Evolutionary conservation across 2,113 vertebrate genomes (phyloP).

Genomic region (Poecilia latipinna): DNA sequence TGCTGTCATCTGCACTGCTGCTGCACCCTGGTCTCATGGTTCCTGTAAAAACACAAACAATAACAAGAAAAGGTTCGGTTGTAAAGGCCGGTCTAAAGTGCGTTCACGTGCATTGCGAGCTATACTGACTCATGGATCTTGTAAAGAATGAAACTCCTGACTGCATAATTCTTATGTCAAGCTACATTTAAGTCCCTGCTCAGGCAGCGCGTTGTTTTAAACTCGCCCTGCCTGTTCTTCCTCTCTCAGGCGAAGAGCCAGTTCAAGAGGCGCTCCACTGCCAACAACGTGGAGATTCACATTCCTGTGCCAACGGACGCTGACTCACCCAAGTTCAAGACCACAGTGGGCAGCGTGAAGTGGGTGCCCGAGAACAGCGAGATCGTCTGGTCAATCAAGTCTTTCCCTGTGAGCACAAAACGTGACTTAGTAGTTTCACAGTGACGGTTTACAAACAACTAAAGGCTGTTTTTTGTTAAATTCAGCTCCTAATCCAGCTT

Average conservation of each 20-base stretch:
- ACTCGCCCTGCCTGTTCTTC: constrained; percentile 52
- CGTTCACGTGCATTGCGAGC: background rate
- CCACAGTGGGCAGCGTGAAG: constrained; percentile 96
- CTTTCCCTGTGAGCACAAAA: constrained; percentile 87
- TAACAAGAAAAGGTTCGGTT: background rate
- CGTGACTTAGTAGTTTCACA: constrained; percentile 41
- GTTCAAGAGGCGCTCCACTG: constrained; percentile 95
- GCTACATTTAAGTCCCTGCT: background rate
- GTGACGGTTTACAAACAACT: background rate
- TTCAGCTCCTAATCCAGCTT: background rate
- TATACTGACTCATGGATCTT: background rate
- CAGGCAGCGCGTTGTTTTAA: constrained; percentile 1
- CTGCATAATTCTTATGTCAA: background rate
- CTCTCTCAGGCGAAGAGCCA: constrained; percentile 92
- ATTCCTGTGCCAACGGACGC: constrained; percentile 97
- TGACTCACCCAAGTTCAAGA: constrained; percentile 98
- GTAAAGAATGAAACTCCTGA: background rate
- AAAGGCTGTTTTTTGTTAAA: background rate
- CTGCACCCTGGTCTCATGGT: background rate
- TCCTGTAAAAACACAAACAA: background rate
- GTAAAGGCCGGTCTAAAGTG: background rate
- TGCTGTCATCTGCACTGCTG: background rate
- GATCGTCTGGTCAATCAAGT: constrained; percentile 99
- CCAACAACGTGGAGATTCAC: constrained; percentile 99
- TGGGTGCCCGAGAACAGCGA: constrained; percentile 99